Base-by-base conservation (phyloP, 2,888 invertebrate species). In the Dinocampus coccinellae region DNA sequence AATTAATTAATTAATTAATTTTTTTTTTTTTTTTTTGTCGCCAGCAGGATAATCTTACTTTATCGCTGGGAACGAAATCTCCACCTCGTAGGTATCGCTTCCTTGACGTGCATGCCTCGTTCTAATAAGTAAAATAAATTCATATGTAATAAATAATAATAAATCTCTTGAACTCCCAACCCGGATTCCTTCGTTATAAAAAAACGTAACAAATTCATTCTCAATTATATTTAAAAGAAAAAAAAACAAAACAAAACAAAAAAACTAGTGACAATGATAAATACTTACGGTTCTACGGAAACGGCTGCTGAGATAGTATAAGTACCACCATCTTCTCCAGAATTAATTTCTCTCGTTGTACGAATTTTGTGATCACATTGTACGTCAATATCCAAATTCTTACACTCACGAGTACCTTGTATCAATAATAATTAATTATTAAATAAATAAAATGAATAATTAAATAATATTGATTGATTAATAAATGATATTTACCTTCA, bases 11-110 rank as follows among this genome's bases (percentile, higher is more conserved):
- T n/a, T n/a, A n/a, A n/a, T n/a, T n/a, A n/a, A n/a, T n/a, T n/a
- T n/a, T n/a, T n/a, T n/a, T n/a, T n/a, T n/a, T n/a, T n/a, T n/a
- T n/a, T n/a, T 47, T 24, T 47, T 63, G 24, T 42, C 47, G 47
- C 11, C 16, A 47, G 26, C 29, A 7, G 72, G 69, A 61, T 75
- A 78, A 79, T 86, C 91, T 94, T 93, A 96, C 96, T 95, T 96
- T 90, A 95, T 91, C 85, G 96, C 93, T 87, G 96, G 96, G 93
- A 96, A 96, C 87, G 95, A 92, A 89, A 97, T 94, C 90, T 95
- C 94, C 88, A 97, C 92, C 90, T 91, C 93, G 91, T 97, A 97
- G 82, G 95, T 95, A 89, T 96, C 95, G 88, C 94, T 94, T 88
- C 92, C 93, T 90, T 95, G 95, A 85, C 95, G 92, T 88, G 94